Percentiles rank a stretch among this genome's conserved stretches.
Conservation (phyloP, 2,797 vertebrate genomes). For the Galaxias olidus region DNA sequence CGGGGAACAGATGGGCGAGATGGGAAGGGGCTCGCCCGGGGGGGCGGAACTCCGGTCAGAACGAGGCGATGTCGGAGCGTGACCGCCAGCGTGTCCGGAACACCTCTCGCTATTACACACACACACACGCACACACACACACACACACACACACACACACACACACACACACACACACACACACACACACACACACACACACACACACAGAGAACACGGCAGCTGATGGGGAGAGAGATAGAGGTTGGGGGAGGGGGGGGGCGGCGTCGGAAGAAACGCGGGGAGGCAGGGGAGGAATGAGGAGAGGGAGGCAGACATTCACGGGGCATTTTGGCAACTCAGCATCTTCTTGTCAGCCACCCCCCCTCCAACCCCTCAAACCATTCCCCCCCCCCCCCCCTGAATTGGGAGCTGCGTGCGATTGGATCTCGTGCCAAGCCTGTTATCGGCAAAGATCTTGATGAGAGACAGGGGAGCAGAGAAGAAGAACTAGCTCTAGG, state of each 20-base stretch:
- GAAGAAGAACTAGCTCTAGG: constrained; percentile 11
- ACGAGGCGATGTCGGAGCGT: constrained; percentile 78
- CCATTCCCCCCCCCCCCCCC: background rate
- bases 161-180: background rate
- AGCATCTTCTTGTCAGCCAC: constrained; percentile 8
- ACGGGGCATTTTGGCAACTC: constrained; percentile 35
- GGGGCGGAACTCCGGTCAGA: constrained; percentile 78
- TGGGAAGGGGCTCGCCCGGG: constrained; percentile 64
- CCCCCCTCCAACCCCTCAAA: background rate
- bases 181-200: background rate
- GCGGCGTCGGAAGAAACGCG: background rate
- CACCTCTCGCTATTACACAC: constrained; percentile 49
- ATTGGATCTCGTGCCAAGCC: constrained; percentile 29
- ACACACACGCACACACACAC: constrained; percentile 9
- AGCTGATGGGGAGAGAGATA: constrained; percentile 15
- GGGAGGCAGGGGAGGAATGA: no score
- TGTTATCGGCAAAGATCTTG: constrained; percentile 49
- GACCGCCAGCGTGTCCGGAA: constrained; percentile 77
- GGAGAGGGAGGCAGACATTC: constrained; percentile 26
- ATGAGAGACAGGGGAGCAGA: constrained; percentile 40
- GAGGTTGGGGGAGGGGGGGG: no score
- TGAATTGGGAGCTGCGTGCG: background rate
- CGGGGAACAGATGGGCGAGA: constrained; percentile 79
- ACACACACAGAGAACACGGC: constrained; percentile 38
- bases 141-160: background rate